These are phyloP conservation scores for Tortricodes alternella DNA, from an alignment of 2,888 invertebrate species.

Conservation along the genomic window DNA sequence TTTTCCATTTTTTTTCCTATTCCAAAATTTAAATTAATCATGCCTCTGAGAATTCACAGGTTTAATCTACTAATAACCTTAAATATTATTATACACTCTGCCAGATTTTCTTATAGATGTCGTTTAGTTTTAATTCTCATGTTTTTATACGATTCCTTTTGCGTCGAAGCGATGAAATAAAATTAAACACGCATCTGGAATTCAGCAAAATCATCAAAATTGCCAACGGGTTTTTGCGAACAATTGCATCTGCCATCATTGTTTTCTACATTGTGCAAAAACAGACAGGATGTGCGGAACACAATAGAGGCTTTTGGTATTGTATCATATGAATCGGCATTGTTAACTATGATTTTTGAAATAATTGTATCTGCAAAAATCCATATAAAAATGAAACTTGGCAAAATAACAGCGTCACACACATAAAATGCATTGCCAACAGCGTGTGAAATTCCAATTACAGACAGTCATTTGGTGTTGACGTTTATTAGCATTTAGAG, in stretches of 20 bases:
- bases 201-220: conserved; percentile 32
- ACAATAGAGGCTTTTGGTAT: conserved; percentile 28
- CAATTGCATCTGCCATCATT: conserved; percentile 24
- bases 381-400: conserved; percentile 6
- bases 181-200: neutral
- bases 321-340: conserved; percentile 20
- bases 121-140: no score
- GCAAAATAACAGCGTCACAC: conserved; percentile 14
- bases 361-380: conserved; percentile 26
- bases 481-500: conserved; percentile 21
- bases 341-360: conserved; percentile 15
- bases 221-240: conserved; percentile 19
- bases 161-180: neutral
- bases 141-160: neutral
- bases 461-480: conserved; percentile 4
- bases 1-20: no score
- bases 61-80: no score
- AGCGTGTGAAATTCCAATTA: conserved; percentile 12
- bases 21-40: no score
- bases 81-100: no score
- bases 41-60: no score
- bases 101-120: no score
- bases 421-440: conserved; percentile 23
- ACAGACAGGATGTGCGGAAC: conserved; percentile 26
- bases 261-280: conserved; percentile 27